phyloP scores from a whole-genome alignment of 92 coral and sea anemone species.

The Zoanthus solanderi region DNA sequence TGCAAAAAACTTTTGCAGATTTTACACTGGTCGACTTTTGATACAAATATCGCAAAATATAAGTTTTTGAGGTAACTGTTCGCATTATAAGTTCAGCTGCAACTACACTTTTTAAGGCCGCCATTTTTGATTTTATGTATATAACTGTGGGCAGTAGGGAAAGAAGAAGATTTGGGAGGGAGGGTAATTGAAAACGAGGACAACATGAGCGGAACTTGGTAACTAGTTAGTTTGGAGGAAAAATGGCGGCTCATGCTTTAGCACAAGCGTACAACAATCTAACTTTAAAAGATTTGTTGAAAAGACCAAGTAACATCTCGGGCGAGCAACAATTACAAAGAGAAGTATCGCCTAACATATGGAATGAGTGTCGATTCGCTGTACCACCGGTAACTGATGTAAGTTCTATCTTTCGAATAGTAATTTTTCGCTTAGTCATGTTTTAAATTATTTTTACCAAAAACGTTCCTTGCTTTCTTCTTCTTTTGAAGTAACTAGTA shows the following conservation, averaged over 20 bases:
- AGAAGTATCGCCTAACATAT: constrained; percentile 64
- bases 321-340: constrained; percentile 60
- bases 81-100: neutral
- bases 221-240: neutral
- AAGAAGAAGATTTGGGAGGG: neutral
- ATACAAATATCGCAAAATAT: neutral
- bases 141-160: constrained; percentile 5
- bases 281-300: constrained; percentile 79
- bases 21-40: neutral
- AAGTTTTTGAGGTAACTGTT: neutral
- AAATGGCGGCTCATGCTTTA: constrained; percentile 87
- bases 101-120: neutral
- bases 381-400: constrained; percentile 95
- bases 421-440: constrained; percentile 68
- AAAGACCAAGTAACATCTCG: constrained; percentile 58
- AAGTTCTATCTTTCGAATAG: constrained; percentile 26
- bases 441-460: too few relatives aligned
- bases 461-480: neutral
- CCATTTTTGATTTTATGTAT: constrained; percentile 20
- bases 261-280: constrained; percentile 74
- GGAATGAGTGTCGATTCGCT: constrained; percentile 80
- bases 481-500: too few relatives aligned
- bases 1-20: neutral
- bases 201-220: constrained; percentile 11
- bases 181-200: constrained; percentile 3